Conservation (phyloP, 2,888 invertebrate species). For the Cerceris rybyensis region DNA sequence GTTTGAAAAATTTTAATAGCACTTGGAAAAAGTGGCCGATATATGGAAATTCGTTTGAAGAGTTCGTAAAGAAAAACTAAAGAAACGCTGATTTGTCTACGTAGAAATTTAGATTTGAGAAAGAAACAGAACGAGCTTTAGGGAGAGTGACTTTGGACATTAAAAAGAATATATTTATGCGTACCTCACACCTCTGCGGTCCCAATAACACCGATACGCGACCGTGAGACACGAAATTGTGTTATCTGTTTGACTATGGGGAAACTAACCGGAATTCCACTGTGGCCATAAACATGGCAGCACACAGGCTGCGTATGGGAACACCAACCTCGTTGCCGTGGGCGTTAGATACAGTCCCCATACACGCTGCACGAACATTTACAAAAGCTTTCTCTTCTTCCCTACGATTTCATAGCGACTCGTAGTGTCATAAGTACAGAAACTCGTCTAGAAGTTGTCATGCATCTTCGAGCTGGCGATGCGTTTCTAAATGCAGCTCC, state of each 20-base stretch:
- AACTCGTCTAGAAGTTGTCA: slow-evolving; percentile 26
- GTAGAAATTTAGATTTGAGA: slow-evolving; percentile 40
- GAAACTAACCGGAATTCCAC: slow-evolving; percentile 73
- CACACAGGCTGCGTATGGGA: slow-evolving; percentile 24
- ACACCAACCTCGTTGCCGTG: slow-evolving; percentile 47
- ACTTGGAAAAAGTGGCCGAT: too few species aligned
- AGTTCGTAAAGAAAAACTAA: slow-evolving; percentile 4
- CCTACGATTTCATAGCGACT: slow-evolving; percentile 17
- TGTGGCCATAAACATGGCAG: slow-evolving; percentile 61
- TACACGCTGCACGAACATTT: slow-evolving; percentile 30
- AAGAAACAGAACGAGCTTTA: slow-evolving; percentile 24
- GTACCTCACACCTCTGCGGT: slow-evolving; percentile 59
- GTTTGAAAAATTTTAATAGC: too few species aligned
- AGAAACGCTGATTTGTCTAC: slow-evolving; percentile 30
- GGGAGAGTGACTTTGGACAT: slow-evolving; percentile 68
- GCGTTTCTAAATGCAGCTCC: background rate
- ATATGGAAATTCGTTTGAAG: background rate
- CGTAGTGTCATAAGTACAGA: background rate
- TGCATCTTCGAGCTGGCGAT: slow-evolving; percentile 6
- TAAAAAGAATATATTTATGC: slow-evolving; percentile 75
- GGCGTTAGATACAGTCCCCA: slow-evolving; percentile 48
- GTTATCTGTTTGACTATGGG: slow-evolving; percentile 69
- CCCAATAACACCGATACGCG: slow-evolving; percentile 74
- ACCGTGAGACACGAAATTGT: slow-evolving; percentile 69
- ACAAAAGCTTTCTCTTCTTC: slow-evolving; percentile 36